Evolutionary conservation across 2,888 invertebrate genomes (phyloP).

Genomic region (Machimus rusticus): DNA sequence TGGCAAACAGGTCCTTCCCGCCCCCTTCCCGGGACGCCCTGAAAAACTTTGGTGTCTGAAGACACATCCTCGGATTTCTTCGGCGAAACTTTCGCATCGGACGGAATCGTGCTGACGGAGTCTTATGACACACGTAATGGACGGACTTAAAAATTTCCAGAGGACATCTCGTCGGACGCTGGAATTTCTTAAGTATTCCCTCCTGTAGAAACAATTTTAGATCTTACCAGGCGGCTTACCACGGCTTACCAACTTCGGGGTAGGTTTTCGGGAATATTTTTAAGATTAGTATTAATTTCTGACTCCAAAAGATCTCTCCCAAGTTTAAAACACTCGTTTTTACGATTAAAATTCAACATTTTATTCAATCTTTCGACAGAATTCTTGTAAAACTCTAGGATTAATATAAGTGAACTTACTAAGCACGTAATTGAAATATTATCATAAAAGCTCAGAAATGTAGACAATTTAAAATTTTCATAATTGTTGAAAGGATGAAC

Average conservation of each 20-base stretch:
- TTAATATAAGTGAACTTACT: neutral
- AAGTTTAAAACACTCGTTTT: neutral
- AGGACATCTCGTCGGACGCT: neutral
- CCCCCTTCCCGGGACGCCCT: neutral
- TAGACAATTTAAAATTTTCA: neutral
- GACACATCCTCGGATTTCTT: constrained; percentile 5
- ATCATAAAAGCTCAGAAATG: neutral
- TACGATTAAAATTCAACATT: neutral
- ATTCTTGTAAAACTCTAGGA: neutral
- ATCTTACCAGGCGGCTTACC: neutral
- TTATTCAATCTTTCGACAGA: neutral
- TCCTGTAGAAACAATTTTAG: neutral
- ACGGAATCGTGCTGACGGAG: neutral
- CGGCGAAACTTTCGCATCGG: neutral
- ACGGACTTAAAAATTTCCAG: constrained; percentile 5
- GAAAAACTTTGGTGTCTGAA: neutral
- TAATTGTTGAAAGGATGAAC: neutral
- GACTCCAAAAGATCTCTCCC: neutral
- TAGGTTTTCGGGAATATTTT: neutral
- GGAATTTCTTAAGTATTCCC: neutral
- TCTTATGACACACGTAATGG: constrained; percentile 15
- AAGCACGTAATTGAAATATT: neutral
- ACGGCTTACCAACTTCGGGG: neutral
- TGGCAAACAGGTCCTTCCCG: neutral
- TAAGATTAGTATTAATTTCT: neutral